These are phyloP conservation scores for Dolichomitus sp. DNA, from an alignment of 2,888 invertebrate genomes.

Conservation along the genomic window DNA sequence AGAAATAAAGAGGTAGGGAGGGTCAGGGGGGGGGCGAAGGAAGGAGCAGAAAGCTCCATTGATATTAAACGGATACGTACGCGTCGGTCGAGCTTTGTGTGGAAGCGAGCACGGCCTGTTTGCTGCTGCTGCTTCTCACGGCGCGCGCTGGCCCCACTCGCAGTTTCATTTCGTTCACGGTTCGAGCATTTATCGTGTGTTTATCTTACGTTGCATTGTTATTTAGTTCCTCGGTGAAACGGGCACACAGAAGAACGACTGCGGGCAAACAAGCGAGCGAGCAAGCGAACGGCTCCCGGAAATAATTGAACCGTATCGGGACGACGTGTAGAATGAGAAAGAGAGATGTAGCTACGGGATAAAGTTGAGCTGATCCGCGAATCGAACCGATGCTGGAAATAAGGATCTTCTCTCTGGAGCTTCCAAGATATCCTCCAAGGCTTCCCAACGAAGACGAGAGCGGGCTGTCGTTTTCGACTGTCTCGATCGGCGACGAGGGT, in stretches of 20 bases:
- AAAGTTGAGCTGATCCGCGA: slow-evolving; percentile 58
- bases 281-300: slow-evolving; percentile 73
- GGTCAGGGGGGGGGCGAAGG: neutral
- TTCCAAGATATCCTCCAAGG: slow-evolving; percentile 47
- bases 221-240: slow-evolving; percentile 74
- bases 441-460: slow-evolving; percentile 31
- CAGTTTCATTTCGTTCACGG: slow-evolving; percentile 78
- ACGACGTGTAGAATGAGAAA: slow-evolving; percentile 42
- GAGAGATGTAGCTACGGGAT: slow-evolving; percentile 36
- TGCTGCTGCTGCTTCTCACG: slow-evolving; percentile 12
- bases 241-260: slow-evolving; percentile 46
- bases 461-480: slow-evolving; percentile 27
- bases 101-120: slow-evolving; percentile 45
- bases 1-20: neutral
- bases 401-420: slow-evolving; percentile 63
- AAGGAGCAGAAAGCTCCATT: slow-evolving; percentile 64
- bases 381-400: slow-evolving; percentile 66
- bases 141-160: slow-evolving; percentile 25
- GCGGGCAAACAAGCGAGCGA: slow-evolving; percentile 49
- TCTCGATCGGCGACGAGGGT: slow-evolving; percentile 51
- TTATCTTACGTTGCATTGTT: slow-evolving; percentile 82
- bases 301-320: slow-evolving; percentile 81
- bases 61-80: slow-evolving; percentile 71
- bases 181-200: slow-evolving; percentile 79
- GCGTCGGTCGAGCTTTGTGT: slow-evolving; percentile 68